phyloP scores from a whole-genome alignment of 2,797 vertebrate genomes.

The Amphiprion clarkii region DNA sequence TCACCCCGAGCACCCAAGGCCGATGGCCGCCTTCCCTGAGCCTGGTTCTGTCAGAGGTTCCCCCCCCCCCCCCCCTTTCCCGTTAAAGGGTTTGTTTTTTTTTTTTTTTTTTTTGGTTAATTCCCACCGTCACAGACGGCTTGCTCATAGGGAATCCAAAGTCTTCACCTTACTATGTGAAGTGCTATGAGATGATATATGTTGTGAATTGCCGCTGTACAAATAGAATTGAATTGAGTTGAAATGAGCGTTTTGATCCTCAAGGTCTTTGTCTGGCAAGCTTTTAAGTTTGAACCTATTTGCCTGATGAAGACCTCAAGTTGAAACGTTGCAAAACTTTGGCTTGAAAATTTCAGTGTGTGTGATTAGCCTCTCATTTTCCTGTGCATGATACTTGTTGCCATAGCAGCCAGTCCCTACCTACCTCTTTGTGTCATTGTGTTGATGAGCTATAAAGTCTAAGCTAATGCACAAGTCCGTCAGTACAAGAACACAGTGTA shows the following conservation, averaged over 20 bases:
- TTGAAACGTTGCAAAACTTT: neutral
- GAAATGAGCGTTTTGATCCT: neutral
- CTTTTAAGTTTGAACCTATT: neutral
- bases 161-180: too few relatives aligned
- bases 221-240: too few relatives aligned
- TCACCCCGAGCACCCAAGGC: too few relatives aligned
- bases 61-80: too few relatives aligned
- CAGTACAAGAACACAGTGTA: slow-evolving; percentile 17
- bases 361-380: neutral
- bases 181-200: too few relatives aligned
- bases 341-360: neutral
- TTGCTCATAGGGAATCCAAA: too few relatives aligned
- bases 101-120: too few relatives aligned
- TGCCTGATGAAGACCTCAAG: neutral
- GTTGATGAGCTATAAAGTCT: slow-evolving; percentile 50
- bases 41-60: too few relatives aligned
- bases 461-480: slow-evolving; percentile 34
- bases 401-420: slow-evolving; percentile 63
- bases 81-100: too few relatives aligned
- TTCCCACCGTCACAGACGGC: too few relatives aligned
- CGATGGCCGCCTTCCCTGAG: too few relatives aligned
- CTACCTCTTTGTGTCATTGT: slow-evolving; percentile 56
- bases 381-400: slow-evolving; percentile 43
- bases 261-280: neutral
- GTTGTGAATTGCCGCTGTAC: too few relatives aligned